Base-by-base conservation (phyloP, 2,888 invertebrate genomes). In the Ennomos fuscantarius region DNA sequence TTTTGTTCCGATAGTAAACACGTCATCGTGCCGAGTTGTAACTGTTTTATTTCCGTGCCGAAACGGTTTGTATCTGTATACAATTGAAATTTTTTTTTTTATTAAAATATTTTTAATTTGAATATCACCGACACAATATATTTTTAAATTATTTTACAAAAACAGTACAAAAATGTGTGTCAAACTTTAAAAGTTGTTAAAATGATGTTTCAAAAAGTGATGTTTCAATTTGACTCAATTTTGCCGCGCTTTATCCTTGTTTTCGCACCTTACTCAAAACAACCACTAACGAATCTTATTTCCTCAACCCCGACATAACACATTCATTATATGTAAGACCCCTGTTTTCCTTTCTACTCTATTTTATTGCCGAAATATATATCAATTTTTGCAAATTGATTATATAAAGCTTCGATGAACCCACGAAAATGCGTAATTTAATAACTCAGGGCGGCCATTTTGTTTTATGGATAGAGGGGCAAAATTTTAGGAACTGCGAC, bases 331-430 rank as follows among this genome's bases (percentile, higher is more conserved):
- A 44, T 44, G 52, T 13, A 49, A 43, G 37, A 58, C 44, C 53
- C 74, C 72, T 69, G 69, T 73, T 72, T 73, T 74, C 62, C 63
- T 40, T 54, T 51, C 63, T 54, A 49, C 55, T 49, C 62, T 60
- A 65, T 70, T 72, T 68, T 71, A 75, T 73, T 73, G 71, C 66
- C 60, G 67, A 72, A 75, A 70, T 72, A 69, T 65, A 72, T 74
- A 78, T 70, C 66, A 76, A 72, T 76, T 78, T 71, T 72, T 67
- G 63, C 66, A 74, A 78, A 78, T 78, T 72, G 71, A 79, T 78
- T 74, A 73, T 67, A 60, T 62, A 64, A 62, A 62, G 74, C 63
- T 62, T 63, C 66, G 61, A 66, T 77, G 70, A 69, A 67, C 67
- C 56, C 61, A 66, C 57, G 60, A 65, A 70, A 71, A 70, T 64